phyloP scores from a whole-genome alignment of 2,113 vertebrate species.

The Morphnarchus princeps region DNA sequence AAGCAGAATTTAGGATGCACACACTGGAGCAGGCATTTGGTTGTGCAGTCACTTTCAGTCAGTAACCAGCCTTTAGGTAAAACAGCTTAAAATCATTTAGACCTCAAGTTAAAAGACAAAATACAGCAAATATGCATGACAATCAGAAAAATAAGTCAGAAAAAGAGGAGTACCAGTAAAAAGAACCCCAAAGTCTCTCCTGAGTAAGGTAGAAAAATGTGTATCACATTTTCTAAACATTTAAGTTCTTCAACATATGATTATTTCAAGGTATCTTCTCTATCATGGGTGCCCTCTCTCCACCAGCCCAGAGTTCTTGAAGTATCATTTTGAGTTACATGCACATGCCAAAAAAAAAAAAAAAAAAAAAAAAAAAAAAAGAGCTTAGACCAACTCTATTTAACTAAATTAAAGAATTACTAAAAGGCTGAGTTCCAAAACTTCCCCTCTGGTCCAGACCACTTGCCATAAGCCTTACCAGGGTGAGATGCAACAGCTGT shows the following conservation, averaged over 20 bases:
- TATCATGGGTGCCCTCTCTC: rapidly evolving
- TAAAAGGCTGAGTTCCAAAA: not conserved
- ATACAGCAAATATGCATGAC: not conserved
- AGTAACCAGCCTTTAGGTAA: not conserved
- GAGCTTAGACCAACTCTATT: not conserved
- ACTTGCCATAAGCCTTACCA: not conserved
- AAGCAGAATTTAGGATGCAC: not conserved
- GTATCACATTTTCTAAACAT: not conserved
- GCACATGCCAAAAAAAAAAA: not conserved
- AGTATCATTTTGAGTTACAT: not conserved
- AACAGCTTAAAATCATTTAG: not conserved
- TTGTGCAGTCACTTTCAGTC: not conserved
- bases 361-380: not conserved
- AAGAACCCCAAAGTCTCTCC: not conserved
- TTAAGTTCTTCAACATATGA: not conserved
- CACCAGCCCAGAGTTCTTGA: not conserved
- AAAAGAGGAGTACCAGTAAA: not conserved
- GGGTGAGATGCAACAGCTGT: not conserved
- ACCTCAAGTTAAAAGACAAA: not conserved
- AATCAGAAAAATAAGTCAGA: not conserved
- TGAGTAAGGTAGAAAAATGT: not conserved
- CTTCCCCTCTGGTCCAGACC: not conserved
- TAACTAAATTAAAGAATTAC: not conserved
- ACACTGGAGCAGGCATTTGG: not conserved
- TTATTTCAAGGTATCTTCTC: not conserved